Conservation (phyloP, 1,140 invertebrate genomes). For the Achroia grisella region DNA sequence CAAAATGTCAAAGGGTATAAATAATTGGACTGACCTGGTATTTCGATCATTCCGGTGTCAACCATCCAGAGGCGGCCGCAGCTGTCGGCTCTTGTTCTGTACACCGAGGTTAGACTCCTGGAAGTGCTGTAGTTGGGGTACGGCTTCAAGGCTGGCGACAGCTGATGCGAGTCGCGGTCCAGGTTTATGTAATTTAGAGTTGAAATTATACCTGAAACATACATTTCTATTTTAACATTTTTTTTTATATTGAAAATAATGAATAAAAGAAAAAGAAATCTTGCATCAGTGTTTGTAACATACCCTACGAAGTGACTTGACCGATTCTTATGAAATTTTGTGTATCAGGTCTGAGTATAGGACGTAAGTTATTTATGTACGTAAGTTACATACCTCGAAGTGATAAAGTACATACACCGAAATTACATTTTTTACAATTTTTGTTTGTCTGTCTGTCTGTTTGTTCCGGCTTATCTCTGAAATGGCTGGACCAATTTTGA, state of each 20-base stretch:
- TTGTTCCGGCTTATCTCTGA: constrained; percentile 4
- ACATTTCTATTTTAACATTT: background rate
- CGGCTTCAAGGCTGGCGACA: constrained; percentile 74
- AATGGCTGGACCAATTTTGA: constrained; percentile 3
- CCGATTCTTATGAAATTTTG: too few species aligned
- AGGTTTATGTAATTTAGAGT: constrained; percentile 79
- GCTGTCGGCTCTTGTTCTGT: constrained; percentile 77
- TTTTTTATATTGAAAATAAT: too few species aligned
- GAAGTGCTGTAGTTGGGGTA: constrained; percentile 75
- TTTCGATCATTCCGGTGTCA: constrained; percentile 78
- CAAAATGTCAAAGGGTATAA: background rate
- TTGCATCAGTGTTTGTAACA: too few species aligned
- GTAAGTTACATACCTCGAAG: too few species aligned
- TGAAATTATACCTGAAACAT: constrained; percentile 74
- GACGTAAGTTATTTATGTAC: too few species aligned
- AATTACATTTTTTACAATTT: too few species aligned
- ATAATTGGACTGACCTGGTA: constrained; percentile 27
- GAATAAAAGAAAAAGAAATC: too few species aligned
- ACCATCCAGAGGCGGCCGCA: constrained; percentile 82
- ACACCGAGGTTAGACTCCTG: constrained; percentile 77
- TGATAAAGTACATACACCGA: too few species aligned
- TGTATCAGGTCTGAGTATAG: too few species aligned
- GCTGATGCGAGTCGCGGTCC: constrained; percentile 46
- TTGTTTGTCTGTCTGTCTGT: constrained; percentile 3
- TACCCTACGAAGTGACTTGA: too few species aligned